Conservation (phyloP, 2,888 invertebrate species). For the Meiosimyza decipiens region DNA sequence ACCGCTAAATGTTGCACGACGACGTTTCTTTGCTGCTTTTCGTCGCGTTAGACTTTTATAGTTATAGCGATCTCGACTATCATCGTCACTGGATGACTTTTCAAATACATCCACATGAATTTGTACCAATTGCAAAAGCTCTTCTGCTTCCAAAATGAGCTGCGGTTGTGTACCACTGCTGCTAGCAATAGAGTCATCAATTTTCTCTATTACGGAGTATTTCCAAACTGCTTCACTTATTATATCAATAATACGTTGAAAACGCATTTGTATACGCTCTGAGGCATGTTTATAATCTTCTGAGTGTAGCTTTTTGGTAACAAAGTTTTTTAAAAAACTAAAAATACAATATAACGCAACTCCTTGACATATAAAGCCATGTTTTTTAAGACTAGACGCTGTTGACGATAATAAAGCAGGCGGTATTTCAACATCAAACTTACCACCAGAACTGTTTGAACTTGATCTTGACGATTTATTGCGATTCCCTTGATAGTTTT, state of each 20-base stretch:
- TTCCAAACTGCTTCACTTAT: constrained; percentile 64
- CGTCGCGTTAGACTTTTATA: constrained; percentile 58
- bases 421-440: constrained; percentile 37
- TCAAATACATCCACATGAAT: constrained; percentile 55
- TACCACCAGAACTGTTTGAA: constrained; percentile 41
- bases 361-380: constrained; percentile 60
- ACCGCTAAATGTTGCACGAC: constrained; percentile 59
- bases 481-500: constrained; percentile 5
- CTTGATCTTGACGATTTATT: constrained; percentile 34
- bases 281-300: constrained; percentile 59
- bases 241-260: constrained; percentile 56
- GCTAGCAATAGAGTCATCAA: constrained; percentile 50
- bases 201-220: constrained; percentile 59
- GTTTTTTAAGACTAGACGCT: constrained; percentile 25
- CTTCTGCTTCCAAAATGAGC: constrained; percentile 55
- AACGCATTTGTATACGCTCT: constrained; percentile 53
- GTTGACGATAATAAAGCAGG: constrained; percentile 12
- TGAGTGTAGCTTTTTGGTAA: constrained; percentile 61
- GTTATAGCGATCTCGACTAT: constrained; percentile 56
- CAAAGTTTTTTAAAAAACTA: constrained; percentile 57
- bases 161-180: constrained; percentile 45
- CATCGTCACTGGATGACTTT: constrained; percentile 63
- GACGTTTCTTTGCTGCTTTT: constrained; percentile 56
- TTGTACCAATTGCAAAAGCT: constrained; percentile 59
- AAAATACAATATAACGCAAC: constrained; percentile 54